Base-by-base conservation (phyloP, 2,888 invertebrate genomes). In the Geophilus truncorum region DNA sequence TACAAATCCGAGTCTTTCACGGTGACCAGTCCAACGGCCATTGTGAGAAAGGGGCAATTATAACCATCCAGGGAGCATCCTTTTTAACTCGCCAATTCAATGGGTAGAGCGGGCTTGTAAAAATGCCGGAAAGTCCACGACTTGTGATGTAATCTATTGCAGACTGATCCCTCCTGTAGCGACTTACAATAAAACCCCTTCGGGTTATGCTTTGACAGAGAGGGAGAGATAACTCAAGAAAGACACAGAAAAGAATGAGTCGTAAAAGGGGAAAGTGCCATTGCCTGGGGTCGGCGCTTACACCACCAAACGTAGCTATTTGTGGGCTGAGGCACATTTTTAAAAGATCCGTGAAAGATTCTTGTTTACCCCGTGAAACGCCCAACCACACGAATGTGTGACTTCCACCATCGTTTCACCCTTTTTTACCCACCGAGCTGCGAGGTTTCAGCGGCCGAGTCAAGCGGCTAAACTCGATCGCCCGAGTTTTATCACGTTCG, bases 71-170 rank as follows among this genome's bases (percentile, higher is more conserved):
- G 78, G 78, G 78, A 28, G 34, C 36, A 78, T 45, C 78, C 78
- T 78, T 78, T 78, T 40, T 28, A 78, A 70, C 70, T 70, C 25
- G 21, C 40, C 45, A 78, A 78, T 45, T 36, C 40, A 40, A 45
- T 45, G 78, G 28, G 2, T 70, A 28, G 70, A 45, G 28, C 45
- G 28, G 78, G 78, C 78, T 78, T 78, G 78, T 78, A 78, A 78
- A 78, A 78, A 78, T 78, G 78, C 78, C 78, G 78, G 78, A 78
- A 78, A 78, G 45, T 78, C 78, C 40, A 45, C 45, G 70, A 28
- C 70, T 70, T 45, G 78, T 78, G 78, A 78, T 78, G 78, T 78
- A 78, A 78, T 78, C 78, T 78, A 78, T 45, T 78, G 78, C 78
- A 78, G 40, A 77, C 70, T 70, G 70, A 77, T 77, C 77, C 77